Evolutionary conservation across 2,888 invertebrate genomes (phyloP), one percentile per base, ranked within the genome.

Genomic region (Papilio protenor): DNA sequence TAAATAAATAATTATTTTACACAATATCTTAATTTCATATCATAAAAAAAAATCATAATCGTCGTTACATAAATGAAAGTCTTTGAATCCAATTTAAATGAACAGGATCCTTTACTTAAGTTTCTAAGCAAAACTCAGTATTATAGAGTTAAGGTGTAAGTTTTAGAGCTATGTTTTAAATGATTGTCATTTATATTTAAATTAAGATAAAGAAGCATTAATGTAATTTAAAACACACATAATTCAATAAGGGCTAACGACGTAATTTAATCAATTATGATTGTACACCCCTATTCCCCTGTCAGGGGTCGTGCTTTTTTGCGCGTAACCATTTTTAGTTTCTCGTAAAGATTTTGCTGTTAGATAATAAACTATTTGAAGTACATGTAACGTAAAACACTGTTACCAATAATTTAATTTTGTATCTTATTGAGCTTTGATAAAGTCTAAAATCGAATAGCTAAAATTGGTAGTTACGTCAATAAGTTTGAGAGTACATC

Each of bases 341-440:
- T 93, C 92, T 92, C 91, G 87, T 90, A 87, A 91, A 93, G 93
- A 94, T 94, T 92, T 91, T 84, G 91, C 90, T 91, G 87, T 87
- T 86, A 92, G 93, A 94, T 94, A 94, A 92, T 91, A 90, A 89
- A 85, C 82, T 85, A 69, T 45, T 75, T 2, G 21, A 0, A 6
- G 0, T 14, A 66, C 0, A 6, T 14, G 1, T 57, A 40, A 49
- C 33, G 0, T 74, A 75, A 23, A 45, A 2, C 14, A 10, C n/a
- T 18, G 4, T 40, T 45, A 10, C 52, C 6, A 12, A 21, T 4
- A 11, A 61, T n/a, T 2, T 0, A 33, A 77, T 61, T 11, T n/a
- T 33, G 45, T 23, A 11, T 57, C 27, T 27, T 23, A 23, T 12
- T 2, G 0, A 0, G 0, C 0, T 8, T 0, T 0, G 0, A 21